Base-by-base conservation (phyloP, 2,888 invertebrate species). In the Chorisops tibialis region DNA sequence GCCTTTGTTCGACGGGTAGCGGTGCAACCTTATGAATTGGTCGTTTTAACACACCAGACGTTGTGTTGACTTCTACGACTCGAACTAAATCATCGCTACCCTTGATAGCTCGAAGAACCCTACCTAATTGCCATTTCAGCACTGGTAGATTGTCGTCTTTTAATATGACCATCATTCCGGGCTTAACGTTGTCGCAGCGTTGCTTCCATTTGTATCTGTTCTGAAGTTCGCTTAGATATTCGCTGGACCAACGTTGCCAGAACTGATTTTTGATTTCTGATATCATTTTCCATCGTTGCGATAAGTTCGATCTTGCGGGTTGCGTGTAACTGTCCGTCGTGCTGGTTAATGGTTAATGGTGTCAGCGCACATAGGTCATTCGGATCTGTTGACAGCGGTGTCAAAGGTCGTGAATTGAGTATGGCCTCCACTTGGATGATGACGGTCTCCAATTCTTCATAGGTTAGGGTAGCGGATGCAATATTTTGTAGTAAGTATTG, bases 361-460 rank as follows among this genome's bases (percentile, higher is more conserved):
- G 64, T 67, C 3, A 66, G 24, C 11, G 63, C 64, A 1, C 9
- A 9, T 12, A 63, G 11, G 21, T 67, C 66, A 24, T 63, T 63
- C 14, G 64, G 61, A 58, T 69, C 66, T n/a, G 61, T 60, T 21
- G 65, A 65, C n/a, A 68, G 62, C 7, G 65, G 67, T 54, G 62
- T 66, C 1, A 72, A 22, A 2, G 71, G 70, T 19, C 70, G 54
- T 12, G 69, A 70, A 61, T 72, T 72, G 3, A 71, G 49, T 14
- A 67, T 62, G 1, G 69, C 69, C 61, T 72, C 70, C 19, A 71
- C 65, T 62, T 70, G 69, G 9, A 63, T 51, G 1, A 67, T 12
- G 1, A 70, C 19, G 2, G 70, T 73, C n/a, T 59, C 30, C 19
- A 71, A 64, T 60, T 74, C 70, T 63, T 71, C 69, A 39, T 65